Conservation (phyloP, 2,797 vertebrate genomes). For the Odontamblyopus rebecca region DNA sequence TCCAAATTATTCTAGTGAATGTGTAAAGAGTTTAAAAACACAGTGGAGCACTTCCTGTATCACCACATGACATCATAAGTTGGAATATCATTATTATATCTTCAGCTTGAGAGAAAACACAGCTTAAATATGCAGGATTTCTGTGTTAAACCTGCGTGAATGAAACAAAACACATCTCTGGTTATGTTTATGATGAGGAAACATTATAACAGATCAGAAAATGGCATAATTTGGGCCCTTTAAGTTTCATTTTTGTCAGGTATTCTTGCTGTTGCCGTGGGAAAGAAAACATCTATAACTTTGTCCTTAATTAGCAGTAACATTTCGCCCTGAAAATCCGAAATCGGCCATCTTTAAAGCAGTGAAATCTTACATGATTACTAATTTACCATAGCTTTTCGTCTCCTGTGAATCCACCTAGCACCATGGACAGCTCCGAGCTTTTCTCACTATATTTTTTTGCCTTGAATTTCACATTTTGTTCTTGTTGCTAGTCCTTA, state of each 20-base stretch:
- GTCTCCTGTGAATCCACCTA: constrained; percentile 30
- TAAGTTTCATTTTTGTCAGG: not conserved
- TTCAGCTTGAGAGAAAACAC: too few species aligned
- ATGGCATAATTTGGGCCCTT: not conserved
- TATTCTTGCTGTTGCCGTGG: not conserved
- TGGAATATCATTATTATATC: too few species aligned
- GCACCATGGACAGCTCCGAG: constrained; percentile 10
- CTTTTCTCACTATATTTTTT: not conserved
- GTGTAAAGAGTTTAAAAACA: too few species aligned
- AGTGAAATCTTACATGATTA: not conserved
- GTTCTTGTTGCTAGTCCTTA: constrained; percentile 49
- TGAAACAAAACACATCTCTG: too few species aligned
- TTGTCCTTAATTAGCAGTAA: not conserved
- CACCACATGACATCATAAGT: too few species aligned
- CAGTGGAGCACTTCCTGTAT: too few species aligned
- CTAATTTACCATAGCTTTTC: constrained; percentile 2
- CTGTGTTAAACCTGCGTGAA: too few species aligned
- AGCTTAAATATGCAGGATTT: too few species aligned
- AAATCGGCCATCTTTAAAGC: not conserved
- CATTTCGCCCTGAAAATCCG: not conserved
- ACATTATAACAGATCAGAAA: too few species aligned
- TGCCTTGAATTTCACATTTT: constrained; percentile 29
- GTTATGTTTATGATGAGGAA: too few species aligned
- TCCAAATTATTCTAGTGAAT: too few species aligned
- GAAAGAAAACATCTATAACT: not conserved